Conservation (phyloP, 2,888 invertebrate genomes). For the Apotomis capreana region DNA sequence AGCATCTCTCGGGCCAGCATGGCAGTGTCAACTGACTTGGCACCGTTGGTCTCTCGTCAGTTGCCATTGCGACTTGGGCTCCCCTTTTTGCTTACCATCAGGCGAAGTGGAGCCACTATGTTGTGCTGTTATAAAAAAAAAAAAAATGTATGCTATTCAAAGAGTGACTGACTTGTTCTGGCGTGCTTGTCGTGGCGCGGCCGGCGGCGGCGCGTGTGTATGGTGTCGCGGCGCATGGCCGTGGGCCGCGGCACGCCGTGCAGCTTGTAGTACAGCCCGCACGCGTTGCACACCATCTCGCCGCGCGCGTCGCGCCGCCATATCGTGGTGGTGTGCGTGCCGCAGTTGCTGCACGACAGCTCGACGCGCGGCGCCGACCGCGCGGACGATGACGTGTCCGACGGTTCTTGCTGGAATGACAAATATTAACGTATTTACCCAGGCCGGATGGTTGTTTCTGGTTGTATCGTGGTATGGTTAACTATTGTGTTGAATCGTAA, state of each 20-base stretch:
- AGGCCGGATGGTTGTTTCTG: too few species aligned
- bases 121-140: too few species aligned
- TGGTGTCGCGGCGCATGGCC: slow-evolving; percentile 98
- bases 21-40: too few species aligned
- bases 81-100: too few species aligned
- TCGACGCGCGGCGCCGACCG: slow-evolving; percentile 85
- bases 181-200: slow-evolving; percentile 87
- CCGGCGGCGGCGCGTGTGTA: slow-evolving; percentile 95
- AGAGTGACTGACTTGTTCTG: slow-evolving; percentile 74
- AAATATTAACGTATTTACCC: neutral
- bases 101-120: too few species aligned
- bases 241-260: slow-evolving; percentile 97
- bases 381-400: slow-evolving; percentile 50
- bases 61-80: too few species aligned
- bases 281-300: slow-evolving; percentile 99
- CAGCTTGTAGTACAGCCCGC: slow-evolving; percentile 98
- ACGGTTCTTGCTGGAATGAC: slow-evolving; percentile 53
- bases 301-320: slow-evolving; percentile 98
- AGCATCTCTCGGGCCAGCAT: too few species aligned
- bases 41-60: too few species aligned
- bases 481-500: too few species aligned
- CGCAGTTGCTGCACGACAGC: slow-evolving; percentile 97
- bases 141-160: too few species aligned
- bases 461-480: too few species aligned
- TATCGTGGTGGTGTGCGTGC: slow-evolving; percentile 98